Base-by-base conservation (phyloP, 2,888 invertebrate genomes). In the Octodonta nipae region DNA sequence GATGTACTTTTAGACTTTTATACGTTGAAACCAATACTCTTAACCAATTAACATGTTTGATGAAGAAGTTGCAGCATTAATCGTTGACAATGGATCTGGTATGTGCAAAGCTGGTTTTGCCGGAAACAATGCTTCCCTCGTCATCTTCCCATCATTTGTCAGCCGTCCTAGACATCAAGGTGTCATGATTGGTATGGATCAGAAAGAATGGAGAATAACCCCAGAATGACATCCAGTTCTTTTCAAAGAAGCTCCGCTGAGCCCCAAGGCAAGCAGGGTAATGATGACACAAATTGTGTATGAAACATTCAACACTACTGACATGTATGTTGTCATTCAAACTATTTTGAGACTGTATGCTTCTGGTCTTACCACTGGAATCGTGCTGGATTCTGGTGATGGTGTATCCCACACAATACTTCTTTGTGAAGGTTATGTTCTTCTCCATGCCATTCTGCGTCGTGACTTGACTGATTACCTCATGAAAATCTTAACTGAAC, bases 91-190 rank as follows among this genome's bases (percentile, higher is more conserved):
- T 82, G 92, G 91, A 57, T 89, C 88, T 74, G 91, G 86, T 64
- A 89, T 91, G 88, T 89, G 89, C 79, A 91, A 91, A 65, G 91
- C 91, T 65, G 91, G 91, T 50, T 91, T 91, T 65, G 89, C 91
- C 55, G 91, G 91, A 51, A 89, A 91, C 66, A 89, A 91, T 63
- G 89, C 89, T 30, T 89, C 91, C 40, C 77, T 89, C 56, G 89
- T 91, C 61, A 87, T 89, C 51, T 93, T 93, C 72, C 92, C 92
- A 48, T 89, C 89, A 39, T 91, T 92, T 64, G 91, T 91, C 49
- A 89, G 91, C 50, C 76, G 89, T 54, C 89, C 88, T 45, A 78
- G 88, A 55, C 88, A 91, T 65, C 86, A 86, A 68, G 85, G 85
- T 54, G 85, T 86, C 60, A 92, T 91, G 92, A 91, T 92, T 55